These are phyloP conservation scores for Caradrina clavipalpis DNA, from an alignment of 2,888 invertebrate species.

Conservation along the genomic window DNA sequence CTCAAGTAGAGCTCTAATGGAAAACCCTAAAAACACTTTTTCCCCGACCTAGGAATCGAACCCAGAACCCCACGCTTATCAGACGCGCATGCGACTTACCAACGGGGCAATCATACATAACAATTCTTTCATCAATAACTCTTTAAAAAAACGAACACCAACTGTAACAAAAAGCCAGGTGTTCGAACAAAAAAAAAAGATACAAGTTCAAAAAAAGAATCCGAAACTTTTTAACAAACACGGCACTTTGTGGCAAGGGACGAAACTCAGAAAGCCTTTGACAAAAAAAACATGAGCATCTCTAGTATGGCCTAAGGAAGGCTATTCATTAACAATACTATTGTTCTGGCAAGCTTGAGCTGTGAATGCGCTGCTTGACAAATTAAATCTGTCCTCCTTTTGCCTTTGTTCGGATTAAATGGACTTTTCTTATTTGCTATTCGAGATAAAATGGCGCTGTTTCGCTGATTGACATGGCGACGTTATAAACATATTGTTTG, in stretches of 20 bases:
- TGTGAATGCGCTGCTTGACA: conserved; percentile 64
- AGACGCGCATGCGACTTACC: too few species aligned
- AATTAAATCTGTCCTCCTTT: conserved; percentile 68
- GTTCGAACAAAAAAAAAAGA: conserved; percentile 14
- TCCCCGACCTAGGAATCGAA: too few species aligned
- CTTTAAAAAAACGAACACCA: too few species aligned
- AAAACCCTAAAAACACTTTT: too few species aligned
- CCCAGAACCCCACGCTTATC: too few species aligned
- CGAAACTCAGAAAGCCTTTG: conserved; percentile 26
- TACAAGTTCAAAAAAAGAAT: conserved; percentile 47
- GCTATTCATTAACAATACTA: conserved; percentile 64
- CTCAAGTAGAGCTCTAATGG: too few species aligned
- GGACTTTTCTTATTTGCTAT: conserved; percentile 65
- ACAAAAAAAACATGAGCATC: conserved; percentile 48
- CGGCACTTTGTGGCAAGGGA: conserved; percentile 54
- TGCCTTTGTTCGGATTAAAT: conserved; percentile 64
- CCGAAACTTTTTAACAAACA: conserved; percentile 34
- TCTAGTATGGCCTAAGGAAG: conserved; percentile 49
- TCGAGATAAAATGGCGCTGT: conserved; percentile 38
- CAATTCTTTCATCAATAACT: too few species aligned
- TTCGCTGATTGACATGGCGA: conserved; percentile 45
- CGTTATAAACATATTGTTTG: conserved; percentile 42
- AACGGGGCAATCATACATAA: too few species aligned
- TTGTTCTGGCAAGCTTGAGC: conserved; percentile 58
- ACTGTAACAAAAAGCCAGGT: conserved; percentile 8